phyloP scores from a whole-genome alignment of 2,888 invertebrate genomes.

The Xiphydria camelus region DNA sequence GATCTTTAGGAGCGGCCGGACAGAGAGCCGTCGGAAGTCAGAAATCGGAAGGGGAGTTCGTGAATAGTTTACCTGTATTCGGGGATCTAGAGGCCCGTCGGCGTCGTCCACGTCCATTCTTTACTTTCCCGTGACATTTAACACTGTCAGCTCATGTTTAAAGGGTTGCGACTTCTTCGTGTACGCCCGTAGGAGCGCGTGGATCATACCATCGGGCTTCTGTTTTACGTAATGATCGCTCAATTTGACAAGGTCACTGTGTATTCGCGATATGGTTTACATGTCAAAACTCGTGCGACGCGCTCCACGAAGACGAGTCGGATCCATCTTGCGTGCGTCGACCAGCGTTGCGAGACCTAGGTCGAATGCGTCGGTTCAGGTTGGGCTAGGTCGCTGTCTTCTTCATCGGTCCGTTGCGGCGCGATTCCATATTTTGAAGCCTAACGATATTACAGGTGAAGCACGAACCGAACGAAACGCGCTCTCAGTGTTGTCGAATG shows the following conservation, averaged over 20 bases:
- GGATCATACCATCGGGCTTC: neutral
- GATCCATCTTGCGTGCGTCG: constrained; percentile 33
- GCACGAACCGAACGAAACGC: too few species aligned
- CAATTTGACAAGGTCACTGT: neutral
- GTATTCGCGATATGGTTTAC: neutral
- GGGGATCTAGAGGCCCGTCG: constrained; percentile 59
- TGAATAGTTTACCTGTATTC: constrained; percentile 57
- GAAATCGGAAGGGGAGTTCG: too few species aligned
- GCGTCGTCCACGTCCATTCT: constrained; percentile 55
- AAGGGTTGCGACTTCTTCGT: neutral
- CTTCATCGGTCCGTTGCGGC: too few species aligned
- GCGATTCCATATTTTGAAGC: too few species aligned
- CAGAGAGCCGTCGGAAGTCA: too few species aligned
- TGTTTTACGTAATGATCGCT: constrained; percentile 1
- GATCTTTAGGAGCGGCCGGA: too few species aligned
- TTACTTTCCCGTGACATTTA: constrained; percentile 44
- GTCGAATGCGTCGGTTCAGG: neutral
- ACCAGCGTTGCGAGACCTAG: neutral
- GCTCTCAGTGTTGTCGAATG: too few species aligned
- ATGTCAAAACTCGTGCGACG: neutral
- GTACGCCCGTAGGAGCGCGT: neutral
- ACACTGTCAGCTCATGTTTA: constrained; percentile 33
- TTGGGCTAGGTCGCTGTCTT: too few species aligned
- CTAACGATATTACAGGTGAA: too few species aligned
- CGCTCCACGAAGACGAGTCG: constrained; percentile 27